phyloP scores from a whole-genome alignment of 2,888 invertebrate species.

The Sarcophaga subvicina region DNA sequence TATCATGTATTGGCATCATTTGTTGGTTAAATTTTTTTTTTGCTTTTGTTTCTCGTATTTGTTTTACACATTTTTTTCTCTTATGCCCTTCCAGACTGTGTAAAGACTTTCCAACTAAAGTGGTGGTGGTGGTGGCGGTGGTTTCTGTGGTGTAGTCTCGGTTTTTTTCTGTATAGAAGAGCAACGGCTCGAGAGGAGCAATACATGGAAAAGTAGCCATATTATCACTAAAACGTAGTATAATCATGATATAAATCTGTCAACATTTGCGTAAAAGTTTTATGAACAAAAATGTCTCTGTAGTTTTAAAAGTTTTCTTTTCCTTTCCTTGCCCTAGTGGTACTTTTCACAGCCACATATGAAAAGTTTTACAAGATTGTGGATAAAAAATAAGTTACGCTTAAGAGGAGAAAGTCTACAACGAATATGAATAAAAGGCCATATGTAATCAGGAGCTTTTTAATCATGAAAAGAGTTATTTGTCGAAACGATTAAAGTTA shows the following conservation, averaged over 20 bases:
- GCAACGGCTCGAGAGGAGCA: not conserved
- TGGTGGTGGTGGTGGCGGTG: not conserved
- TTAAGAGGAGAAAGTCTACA: not conserved
- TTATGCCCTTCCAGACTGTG: not conserved
- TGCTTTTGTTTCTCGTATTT: too few relatives aligned
- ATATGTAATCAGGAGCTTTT: not conserved
- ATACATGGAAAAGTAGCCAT: conserved; percentile 30
- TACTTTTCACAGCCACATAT: not conserved
- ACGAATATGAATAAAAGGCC: not conserved
- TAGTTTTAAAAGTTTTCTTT: conserved; percentile 1
- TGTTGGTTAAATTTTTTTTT: conserved; percentile 58
- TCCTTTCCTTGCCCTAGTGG: not conserved
- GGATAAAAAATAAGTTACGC: not conserved
- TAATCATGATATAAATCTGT: conserved; percentile 41
- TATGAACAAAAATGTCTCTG: not conserved
- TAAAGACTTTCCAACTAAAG: not conserved
- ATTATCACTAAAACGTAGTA: conserved; percentile 36
- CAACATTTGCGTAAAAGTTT: conserved; percentile 38
- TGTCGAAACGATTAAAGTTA: too few relatives aligned
- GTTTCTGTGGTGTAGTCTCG: conserved; percentile 13
- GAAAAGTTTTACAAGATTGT: conserved; percentile 1
- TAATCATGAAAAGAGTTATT: not conserved
- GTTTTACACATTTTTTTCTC: not conserved
- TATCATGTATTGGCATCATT: conserved; percentile 63
- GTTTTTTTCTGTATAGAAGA: not conserved